These are phyloP conservation scores for Cossypha polioptera DNA, from an alignment of 2,797 vertebrate genomes.

Conservation along the genomic window DNA sequence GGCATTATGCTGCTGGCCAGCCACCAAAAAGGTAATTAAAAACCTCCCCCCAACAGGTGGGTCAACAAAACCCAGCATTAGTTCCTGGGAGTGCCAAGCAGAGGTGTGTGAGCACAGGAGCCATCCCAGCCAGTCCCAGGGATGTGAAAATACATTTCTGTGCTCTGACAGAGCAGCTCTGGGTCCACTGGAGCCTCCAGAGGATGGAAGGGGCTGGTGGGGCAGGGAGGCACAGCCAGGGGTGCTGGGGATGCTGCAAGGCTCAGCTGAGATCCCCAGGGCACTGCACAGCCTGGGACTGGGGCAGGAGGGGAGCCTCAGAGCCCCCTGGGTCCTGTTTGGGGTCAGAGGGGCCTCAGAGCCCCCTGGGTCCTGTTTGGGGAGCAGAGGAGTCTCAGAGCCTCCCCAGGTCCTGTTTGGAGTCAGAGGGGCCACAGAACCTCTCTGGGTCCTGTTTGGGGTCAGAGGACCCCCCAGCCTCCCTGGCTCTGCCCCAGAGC, in stretches of 20 bases:
- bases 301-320: neutral
- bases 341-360: too few relatives aligned
- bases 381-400: neutral
- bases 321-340: too few relatives aligned
- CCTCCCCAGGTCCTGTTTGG: neutral
- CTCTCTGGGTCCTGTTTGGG: neutral
- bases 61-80: conserved; percentile 15
- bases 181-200: conserved; percentile 47
- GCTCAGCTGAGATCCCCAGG: neutral
- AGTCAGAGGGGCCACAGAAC: too few relatives aligned
- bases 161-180: conserved; percentile 69
- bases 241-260: neutral
- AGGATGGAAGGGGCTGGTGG: fast-evolving
- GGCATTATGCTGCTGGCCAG: conserved; percentile 32
- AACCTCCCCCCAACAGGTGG: conserved; percentile 60
- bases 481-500: neutral
- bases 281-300: fast-evolving
- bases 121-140: conserved; percentile 31
- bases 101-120: conserved; percentile 22
- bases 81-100: neutral
- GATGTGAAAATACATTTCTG: conserved; percentile 64
- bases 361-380: too few relatives aligned
- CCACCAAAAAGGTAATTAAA: conserved; percentile 63
- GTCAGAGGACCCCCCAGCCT: neutral
- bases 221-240: neutral